phyloP scores from a whole-genome alignment of 2,797 vertebrate genomes.

The Harpagifer antarcticus region DNA sequence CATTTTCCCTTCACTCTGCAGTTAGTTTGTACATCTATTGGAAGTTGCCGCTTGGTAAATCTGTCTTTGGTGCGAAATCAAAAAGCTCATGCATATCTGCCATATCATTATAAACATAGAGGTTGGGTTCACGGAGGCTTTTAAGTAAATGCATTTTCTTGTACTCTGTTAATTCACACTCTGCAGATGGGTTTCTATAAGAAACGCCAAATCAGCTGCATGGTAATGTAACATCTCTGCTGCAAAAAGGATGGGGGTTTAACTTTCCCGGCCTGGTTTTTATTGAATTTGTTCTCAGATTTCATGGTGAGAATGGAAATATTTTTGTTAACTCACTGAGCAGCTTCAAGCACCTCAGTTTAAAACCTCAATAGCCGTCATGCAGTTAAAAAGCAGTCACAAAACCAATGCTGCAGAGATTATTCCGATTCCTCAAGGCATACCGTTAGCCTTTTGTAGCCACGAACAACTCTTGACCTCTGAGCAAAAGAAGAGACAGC shows the following conservation, averaged over 20 bases:
- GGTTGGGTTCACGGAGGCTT: slow-evolving; percentile 26
- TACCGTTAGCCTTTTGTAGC: slow-evolving; percentile 51
- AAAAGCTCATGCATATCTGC: slow-evolving; percentile 40
- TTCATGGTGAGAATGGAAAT: slow-evolving; percentile 1
- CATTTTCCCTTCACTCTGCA: slow-evolving; percentile 41
- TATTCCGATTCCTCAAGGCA: slow-evolving; percentile 39
- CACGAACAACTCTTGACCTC: slow-evolving; percentile 60
- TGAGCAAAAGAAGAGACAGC: slow-evolving; percentile 25
- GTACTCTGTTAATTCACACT: slow-evolving; percentile 55
- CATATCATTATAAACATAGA: slow-evolving; percentile 23
- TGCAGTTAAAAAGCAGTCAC: slow-evolving; percentile 34
- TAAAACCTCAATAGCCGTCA: slow-evolving; percentile 53
- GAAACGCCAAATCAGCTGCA: slow-evolving; percentile 35
- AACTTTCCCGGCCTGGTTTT: slow-evolving; percentile 4
- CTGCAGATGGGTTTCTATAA: slow-evolving; percentile 43
- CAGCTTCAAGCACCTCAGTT: slow-evolving; percentile 54
- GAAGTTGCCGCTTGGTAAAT: slow-evolving; percentile 44
- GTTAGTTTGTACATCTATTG: slow-evolving; percentile 34
- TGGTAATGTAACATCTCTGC: slow-evolving; percentile 18
- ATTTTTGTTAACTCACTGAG: slow-evolving; percentile 34
- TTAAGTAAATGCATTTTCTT: slow-evolving; percentile 37
- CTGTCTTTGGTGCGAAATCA: slow-evolving; percentile 36
- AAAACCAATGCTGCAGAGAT: slow-evolving; percentile 47
- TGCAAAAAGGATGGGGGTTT: slow-evolving; percentile 21
- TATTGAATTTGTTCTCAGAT: slow-evolving; percentile 17